Conservation (phyloP, 2,888 invertebrate species). For the Phymatocera aterrima region DNA sequence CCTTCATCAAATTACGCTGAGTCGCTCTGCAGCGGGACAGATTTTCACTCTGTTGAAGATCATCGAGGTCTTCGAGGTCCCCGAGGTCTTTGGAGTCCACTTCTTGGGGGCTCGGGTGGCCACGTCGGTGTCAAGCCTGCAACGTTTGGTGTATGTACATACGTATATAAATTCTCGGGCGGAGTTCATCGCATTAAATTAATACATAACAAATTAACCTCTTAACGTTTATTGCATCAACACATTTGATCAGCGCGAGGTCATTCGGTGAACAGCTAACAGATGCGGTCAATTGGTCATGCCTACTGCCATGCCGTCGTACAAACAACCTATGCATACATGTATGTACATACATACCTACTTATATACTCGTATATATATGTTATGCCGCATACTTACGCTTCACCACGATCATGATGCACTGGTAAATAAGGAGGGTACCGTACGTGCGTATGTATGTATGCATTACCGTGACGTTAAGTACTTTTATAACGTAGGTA, state of each 20-base stretch:
- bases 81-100: background rate
- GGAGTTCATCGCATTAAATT: constrained; percentile 45
- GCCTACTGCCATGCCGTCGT: constrained; percentile 20
- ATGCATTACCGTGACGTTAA: no score
- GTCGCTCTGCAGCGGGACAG: constrained; percentile 5
- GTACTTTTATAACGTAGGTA: constrained; percentile 10
- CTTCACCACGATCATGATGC: background rate
- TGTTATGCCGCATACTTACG: no score
- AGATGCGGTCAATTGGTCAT: constrained; percentile 65
- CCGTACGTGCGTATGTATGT: background rate
- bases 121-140: background rate
- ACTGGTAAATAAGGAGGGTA: background rate
- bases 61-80: constrained; percentile 12
- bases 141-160: background rate
- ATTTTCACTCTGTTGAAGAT: constrained; percentile 32
- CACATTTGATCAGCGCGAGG: constrained; percentile 69
- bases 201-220: constrained; percentile 61
- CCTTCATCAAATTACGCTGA: background rate
- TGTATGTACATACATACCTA: background rate
- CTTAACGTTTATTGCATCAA: constrained; percentile 68
- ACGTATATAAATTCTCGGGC: constrained; percentile 27
- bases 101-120: constrained; percentile 1
- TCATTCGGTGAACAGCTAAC: constrained; percentile 67
- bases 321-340: background rate
- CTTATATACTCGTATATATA: background rate